These are phyloP conservation scores for Enteromius unitaeniatus DNA, from an alignment of 2,797 vertebrate genomes.

Conservation along the genomic window DNA sequence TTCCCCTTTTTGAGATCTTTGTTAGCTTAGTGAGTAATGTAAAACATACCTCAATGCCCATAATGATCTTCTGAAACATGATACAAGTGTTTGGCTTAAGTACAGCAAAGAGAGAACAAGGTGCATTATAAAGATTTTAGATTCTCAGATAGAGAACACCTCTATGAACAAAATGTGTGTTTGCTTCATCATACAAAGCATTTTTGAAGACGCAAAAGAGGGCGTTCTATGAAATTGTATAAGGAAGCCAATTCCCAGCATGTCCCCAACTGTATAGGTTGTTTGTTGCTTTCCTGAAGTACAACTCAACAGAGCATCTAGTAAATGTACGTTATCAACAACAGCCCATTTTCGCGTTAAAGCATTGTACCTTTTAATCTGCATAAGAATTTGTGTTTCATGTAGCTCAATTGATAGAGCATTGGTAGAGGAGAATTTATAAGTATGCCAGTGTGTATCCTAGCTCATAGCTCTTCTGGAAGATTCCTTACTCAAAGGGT, in stretches of 20 bases:
- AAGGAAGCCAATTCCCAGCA: neutral
- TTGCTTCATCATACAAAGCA: conserved; percentile 13
- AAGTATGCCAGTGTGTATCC: too few relatives aligned
- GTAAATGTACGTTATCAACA: neutral
- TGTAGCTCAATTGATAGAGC: neutral
- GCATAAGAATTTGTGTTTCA: neutral
- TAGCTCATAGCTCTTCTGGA: too few relatives aligned
- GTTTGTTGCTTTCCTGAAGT: neutral
- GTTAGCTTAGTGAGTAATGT: conserved; percentile 66
- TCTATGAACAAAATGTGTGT: neutral
- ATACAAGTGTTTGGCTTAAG: conserved; percentile 65
- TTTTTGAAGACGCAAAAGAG: neutral
- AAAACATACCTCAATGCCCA: conserved; percentile 70
- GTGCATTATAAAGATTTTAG: conserved; percentile 35
- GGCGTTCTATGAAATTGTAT: neutral
- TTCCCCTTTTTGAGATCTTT: conserved; percentile 73
- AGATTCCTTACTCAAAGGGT: too few relatives aligned
- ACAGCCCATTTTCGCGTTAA: neutral
- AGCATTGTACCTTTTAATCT: neutral
- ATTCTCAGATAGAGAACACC: conserved; percentile 35
- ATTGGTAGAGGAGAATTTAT: neutral
- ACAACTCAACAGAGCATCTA: neutral
- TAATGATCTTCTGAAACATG: conserved; percentile 73
- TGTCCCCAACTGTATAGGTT: neutral
- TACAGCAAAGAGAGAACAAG: conserved; percentile 60